These are phyloP conservation scores for Myoxocephalus aenaeus DNA, from an alignment of 2,797 vertebrate species.

Conservation along the genomic window DNA sequence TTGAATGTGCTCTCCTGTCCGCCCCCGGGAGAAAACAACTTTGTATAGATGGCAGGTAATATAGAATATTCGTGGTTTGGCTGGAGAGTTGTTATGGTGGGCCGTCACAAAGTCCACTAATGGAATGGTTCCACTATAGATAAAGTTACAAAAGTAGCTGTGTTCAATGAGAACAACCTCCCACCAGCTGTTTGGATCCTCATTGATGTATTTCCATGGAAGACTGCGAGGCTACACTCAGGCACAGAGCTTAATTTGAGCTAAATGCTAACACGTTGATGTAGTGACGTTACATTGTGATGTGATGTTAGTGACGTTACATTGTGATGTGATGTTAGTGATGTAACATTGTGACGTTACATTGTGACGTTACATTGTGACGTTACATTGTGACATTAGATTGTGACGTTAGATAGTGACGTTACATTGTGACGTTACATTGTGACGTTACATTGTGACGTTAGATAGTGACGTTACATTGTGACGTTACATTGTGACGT, in stretches of 20 bases:
- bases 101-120: background rate
- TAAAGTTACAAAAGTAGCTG: background rate
- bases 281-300: no score
- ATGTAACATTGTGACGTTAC: no score
- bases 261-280: no score
- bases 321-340: no score
- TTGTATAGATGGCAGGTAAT: constrained; percentile 43
- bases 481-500: no score
- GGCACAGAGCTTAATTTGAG: background rate
- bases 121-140: background rate
- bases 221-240: background rate
- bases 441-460: no score
- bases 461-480: no score
- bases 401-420: no score
- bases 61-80: constrained; percentile 42
- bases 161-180: background rate
- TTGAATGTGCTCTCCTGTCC: constrained; percentile 23
- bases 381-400: no score
- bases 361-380: no score
- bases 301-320: no score
- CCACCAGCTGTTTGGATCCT: background rate
- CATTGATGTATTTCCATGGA: background rate
- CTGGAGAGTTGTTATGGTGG: constrained; percentile 10
- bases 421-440: no score
- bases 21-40: background rate